Base-by-base conservation (phyloP, 2,113 vertebrate genomes). In the Narcine bancroftii region DNA sequence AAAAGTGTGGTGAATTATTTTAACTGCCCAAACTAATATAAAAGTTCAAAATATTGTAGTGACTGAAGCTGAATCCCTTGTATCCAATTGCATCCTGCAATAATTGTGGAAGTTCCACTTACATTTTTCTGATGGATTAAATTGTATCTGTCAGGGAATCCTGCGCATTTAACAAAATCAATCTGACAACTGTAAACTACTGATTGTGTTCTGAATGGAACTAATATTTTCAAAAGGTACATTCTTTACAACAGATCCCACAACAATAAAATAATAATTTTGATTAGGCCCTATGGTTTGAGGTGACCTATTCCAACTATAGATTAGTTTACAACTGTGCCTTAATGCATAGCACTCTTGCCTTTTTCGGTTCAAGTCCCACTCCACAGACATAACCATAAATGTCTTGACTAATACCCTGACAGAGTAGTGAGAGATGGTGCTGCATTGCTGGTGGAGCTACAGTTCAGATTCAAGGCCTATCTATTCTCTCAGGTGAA, bases 81-180 rank as follows among this genome's bases (percentile, higher is more conserved):
- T 24, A 42, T 65, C 60, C 39, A 89, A 63, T 89, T 42, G 21
- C n/a, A 26, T 3, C 1, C 10, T 26, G 60, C 21, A 65, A 42
- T 65, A 65, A 42, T 89, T 36, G 42, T 65, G 36, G 36, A 89
- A 89, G 81, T n/a, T 50, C 81, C 17, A 56, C 21, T 65, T 89
- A 36, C 85, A 89, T 56, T 42, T 89, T 89, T 66, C n/a, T 89
- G 85, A 89, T 89, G 85, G 60, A 89, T 65, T 89, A 65, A 89
- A 89, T 66, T 65, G 15, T 24, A 66, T 65, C 85, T 89, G 85
- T 89, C 85, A 89, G 19, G 6, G n/a, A 36, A 65, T 89, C n/a
- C 85, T 65, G 53, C 5, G 36, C 50, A 87, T 87, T 81, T 81
- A 81, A 47, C 13, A 63, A 39, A 53, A 87, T 87, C n/a, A 60